These are phyloP conservation scores for Coendou prehensilis DNA, from an alignment of 2,797 vertebrate genomes.

Conservation along the genomic window DNA sequence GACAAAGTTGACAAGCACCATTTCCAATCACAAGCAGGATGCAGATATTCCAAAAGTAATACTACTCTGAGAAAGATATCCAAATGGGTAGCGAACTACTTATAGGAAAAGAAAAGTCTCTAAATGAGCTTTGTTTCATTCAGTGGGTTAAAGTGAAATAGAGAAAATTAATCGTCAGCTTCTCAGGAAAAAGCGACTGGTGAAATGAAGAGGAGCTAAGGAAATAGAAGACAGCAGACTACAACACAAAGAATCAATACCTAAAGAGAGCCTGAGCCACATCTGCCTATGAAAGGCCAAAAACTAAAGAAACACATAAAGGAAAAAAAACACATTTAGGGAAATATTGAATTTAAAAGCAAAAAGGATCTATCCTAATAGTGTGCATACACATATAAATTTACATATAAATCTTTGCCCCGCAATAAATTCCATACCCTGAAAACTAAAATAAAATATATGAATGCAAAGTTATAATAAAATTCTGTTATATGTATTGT, in stretches of 20 bases:
- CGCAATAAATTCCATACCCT: not conserved
- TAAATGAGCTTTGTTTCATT: not conserved
- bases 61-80: not conserved
- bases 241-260: not conserved
- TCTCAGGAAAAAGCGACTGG: not conserved
- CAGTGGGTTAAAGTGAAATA: not conserved
- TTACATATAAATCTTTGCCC: not conserved
- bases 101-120: conserved; percentile 1
- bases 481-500: not conserved
- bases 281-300: not conserved
- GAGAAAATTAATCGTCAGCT: not conserved
- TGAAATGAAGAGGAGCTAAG: not conserved
- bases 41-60: not conserved
- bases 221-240: not conserved
- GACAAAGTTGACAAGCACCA: not conserved
- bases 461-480: not conserved
- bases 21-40: not conserved
- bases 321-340: not conserved
- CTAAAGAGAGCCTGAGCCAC: not conserved
- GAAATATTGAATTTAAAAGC: not conserved
- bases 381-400: not conserved
- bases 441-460: conserved; percentile 27
- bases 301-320: not conserved
- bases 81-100: not conserved
- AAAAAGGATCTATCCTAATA: not conserved